phyloP scores from a whole-genome alignment of 2,888 invertebrate genomes.

The Dimorphilus gyrociliatus region DNA sequence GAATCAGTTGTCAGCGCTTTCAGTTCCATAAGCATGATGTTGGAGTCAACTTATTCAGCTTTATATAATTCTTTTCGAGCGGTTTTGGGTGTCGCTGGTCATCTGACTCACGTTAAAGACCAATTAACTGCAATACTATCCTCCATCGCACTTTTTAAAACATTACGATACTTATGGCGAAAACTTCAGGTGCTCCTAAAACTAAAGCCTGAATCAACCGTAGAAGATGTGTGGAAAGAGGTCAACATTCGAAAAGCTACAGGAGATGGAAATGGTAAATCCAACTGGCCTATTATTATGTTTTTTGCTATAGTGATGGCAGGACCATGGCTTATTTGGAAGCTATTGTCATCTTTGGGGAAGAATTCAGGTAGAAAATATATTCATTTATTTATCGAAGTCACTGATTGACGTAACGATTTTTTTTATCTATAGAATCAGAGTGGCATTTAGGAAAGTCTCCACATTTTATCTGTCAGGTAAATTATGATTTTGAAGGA shows the following conservation, averaged over 20 bases:
- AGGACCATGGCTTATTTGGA: constrained; percentile 78
- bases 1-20: constrained; percentile 79
- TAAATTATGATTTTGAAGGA: constrained; percentile 58
- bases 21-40: constrained; percentile 82
- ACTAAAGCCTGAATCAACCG: constrained; percentile 33
- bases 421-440: constrained; percentile 4
- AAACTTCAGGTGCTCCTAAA: constrained; percentile 51
- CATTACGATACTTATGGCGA: constrained; percentile 61
- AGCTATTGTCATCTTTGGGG: constrained; percentile 47
- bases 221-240: constrained; percentile 32
- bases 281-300: constrained; percentile 71
- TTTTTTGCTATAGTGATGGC: constrained; percentile 75
- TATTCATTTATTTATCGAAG: constrained; percentile 1
- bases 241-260: no score
- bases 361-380: constrained; percentile 13
- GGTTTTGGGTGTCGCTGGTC: constrained; percentile 85
- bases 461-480: constrained; percentile 42
- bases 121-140: constrained; percentile 74
- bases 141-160: constrained; percentile 63
- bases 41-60: constrained; percentile 89
- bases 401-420: neutral
- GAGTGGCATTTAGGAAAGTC: constrained; percentile 41
- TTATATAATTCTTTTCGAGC: constrained; percentile 87
- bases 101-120: constrained; percentile 64
- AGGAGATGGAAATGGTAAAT: no score